Percentiles rank a stretch among this genome's conserved stretches.
These are phyloP conservation scores for Mimachlamys varia DNA, from an alignment of 2,888 invertebrate species.

Conservation along the genomic window DNA sequence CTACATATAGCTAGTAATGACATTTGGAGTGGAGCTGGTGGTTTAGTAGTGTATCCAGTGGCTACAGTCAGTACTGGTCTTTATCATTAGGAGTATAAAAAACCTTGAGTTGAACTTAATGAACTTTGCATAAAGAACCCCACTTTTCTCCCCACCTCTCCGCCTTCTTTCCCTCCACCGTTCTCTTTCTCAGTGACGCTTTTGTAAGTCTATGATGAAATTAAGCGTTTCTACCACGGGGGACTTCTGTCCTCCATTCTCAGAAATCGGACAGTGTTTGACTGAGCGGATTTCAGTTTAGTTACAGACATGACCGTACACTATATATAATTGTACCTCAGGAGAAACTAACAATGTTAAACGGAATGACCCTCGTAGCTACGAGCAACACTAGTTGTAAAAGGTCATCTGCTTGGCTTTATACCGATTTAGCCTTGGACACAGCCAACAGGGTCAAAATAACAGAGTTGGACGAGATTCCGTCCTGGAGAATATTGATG, in stretches of 20 bases:
- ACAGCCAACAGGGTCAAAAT: not conserved
- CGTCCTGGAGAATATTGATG: constrained; percentile 9
- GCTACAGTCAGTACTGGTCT: no score
- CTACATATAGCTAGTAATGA: no score
- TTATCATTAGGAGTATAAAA: no score
- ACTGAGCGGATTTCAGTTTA: not conserved
- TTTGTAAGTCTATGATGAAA: not conserved
- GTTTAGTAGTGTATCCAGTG: no score
- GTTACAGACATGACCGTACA: not conserved
- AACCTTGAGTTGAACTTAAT: no score
- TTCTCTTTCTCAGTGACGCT: no score
- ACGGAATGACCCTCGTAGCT: not conserved
- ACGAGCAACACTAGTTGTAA: not conserved
- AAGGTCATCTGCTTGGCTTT: not conserved
- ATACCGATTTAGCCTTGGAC: constrained; percentile 8
- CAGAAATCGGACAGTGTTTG: not conserved
- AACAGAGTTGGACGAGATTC: not conserved
- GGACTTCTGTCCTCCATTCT: not conserved
- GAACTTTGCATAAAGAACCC: no score
- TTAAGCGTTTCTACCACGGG: not conserved
- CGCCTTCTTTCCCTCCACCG: no score
- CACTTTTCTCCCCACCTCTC: no score
- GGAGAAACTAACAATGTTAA: not conserved
- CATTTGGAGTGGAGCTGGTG: no score
- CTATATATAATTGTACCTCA: not conserved